Percentiles rank a stretch among this genome's conserved stretches.
Evolutionary conservation across 2,113 vertebrate species (phyloP).

Genomic region (Vicugna pacos): DNA sequence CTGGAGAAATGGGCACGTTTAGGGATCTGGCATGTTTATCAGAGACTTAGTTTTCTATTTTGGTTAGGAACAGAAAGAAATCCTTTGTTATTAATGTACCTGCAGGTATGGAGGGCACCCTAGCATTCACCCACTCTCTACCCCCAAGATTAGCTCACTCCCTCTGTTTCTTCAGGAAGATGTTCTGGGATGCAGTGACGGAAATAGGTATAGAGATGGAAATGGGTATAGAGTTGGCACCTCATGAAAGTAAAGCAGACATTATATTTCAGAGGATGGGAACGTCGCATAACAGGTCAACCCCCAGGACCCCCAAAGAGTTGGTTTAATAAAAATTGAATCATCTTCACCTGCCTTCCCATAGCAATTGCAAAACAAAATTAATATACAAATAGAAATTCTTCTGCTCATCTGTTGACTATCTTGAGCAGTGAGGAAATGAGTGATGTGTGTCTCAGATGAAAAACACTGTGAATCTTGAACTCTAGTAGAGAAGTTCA

Average conservation of each 20-base stretch:
- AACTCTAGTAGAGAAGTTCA: conserved; percentile 7
- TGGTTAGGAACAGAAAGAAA: neutral
- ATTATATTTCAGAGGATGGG: neutral
- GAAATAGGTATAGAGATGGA: neutral
- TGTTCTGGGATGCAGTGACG: neutral
- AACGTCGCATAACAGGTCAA: neutral
- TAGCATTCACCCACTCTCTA: neutral
- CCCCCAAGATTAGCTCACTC: neutral
- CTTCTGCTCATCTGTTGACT: neutral
- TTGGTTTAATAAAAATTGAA: conserved; percentile 43
- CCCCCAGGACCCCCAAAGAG: neutral
- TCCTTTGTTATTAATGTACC: neutral
- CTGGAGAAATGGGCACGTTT: neutral
- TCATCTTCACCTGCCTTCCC: conserved; percentile 39
- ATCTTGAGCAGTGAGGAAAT: neutral
- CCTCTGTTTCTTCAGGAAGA: neutral
- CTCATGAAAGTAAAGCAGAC: conserved; percentile 9
- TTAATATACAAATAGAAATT: conserved; percentile 50
- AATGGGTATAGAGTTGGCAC: neutral
- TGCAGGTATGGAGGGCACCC: neutral
- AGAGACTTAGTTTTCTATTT: conserved; percentile 27
- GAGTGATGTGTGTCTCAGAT: neutral
- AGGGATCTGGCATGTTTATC: neutral
- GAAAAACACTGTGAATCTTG: neutral
- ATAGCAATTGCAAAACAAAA: conserved; percentile 62